Evolutionary conservation across 2,888 invertebrate genomes (phyloP).

Genomic region (Rotaria macrura): DNA sequence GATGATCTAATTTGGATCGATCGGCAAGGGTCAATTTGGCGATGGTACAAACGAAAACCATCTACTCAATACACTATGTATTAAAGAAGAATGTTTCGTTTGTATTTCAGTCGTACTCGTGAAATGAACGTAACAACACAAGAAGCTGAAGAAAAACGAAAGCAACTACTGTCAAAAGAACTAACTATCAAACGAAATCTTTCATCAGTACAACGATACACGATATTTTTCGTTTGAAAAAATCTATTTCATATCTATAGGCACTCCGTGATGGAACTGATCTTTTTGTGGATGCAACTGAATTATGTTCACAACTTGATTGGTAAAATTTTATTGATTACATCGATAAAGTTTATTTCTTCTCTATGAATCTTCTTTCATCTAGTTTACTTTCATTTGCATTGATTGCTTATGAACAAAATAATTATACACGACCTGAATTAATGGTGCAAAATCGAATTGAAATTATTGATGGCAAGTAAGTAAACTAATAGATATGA

Average conservation of each 20-base stretch:
- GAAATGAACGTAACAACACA: neutral
- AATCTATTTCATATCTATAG: neutral
- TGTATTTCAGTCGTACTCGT: neutral
- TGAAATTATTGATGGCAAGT: constrained; percentile 58
- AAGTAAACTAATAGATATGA: neutral
- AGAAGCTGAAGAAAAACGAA: constrained; percentile 19
- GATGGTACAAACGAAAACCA: neutral
- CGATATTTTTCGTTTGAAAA: neutral
- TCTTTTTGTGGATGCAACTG: neutral
- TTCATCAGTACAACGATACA: neutral
- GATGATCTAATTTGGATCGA: neutral
- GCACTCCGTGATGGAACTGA: neutral
- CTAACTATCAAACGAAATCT: neutral
- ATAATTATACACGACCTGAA: constrained; percentile 60
- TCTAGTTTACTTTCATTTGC: constrained; percentile 61
- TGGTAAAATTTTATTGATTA: neutral
- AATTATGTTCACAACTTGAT: constrained; percentile 2
- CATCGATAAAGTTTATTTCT: too few relatives aligned
- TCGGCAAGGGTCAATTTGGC: constrained; percentile 3
- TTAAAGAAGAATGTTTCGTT: too few relatives aligned
- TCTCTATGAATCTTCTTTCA: constrained; percentile 18
- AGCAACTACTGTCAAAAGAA: neutral
- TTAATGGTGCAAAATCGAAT: constrained; percentile 56
- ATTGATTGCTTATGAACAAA: constrained; percentile 57
- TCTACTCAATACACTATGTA: neutral